Conservation (phyloP, 2,113 vertebrate species). For the Scatophagus argus region DNA sequence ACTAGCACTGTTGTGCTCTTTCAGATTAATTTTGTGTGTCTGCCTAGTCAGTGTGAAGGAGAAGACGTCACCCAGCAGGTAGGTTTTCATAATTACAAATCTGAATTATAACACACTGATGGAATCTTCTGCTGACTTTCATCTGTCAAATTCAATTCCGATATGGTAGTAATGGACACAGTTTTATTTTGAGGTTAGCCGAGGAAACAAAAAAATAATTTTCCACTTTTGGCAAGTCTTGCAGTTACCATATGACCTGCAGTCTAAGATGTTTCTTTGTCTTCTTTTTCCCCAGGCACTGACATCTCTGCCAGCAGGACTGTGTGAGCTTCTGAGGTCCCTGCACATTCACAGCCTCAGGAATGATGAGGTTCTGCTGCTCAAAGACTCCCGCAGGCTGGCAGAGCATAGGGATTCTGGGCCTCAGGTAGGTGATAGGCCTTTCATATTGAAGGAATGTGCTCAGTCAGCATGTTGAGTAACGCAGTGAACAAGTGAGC, state of each 20-base stretch:
- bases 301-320: slow-evolving; percentile 86
- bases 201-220: not conserved
- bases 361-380: slow-evolving; percentile 93
- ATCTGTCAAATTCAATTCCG: not conserved
- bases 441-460: not conserved
- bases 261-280: not conserved
- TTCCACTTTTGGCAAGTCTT: not conserved
- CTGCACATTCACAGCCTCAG: slow-evolving; percentile 89
- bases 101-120: not conserved
- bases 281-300: slow-evolving; percentile 71
- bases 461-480: not conserved
- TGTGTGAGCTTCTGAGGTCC: slow-evolving; percentile 90
- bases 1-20: slow-evolving; percentile 45
- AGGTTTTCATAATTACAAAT: not conserved
- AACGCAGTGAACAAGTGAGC: slow-evolving; percentile 10
- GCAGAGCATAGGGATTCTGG: slow-evolving; percentile 72
- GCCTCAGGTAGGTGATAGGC: slow-evolving; percentile 71
- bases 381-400: slow-evolving; percentile 88
- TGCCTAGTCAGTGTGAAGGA: slow-evolving; percentile 86
- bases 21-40: slow-evolving; percentile 92
- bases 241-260: not conserved
- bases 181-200: not conserved
- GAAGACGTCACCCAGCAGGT: slow-evolving; percentile 88
- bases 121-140: not conserved
- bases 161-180: not conserved